Evolutionary conservation across 1,140 invertebrate genomes (phyloP), one percentile per base, ranked within the genome.

Genomic region (Drosophila arawakana): DNA sequence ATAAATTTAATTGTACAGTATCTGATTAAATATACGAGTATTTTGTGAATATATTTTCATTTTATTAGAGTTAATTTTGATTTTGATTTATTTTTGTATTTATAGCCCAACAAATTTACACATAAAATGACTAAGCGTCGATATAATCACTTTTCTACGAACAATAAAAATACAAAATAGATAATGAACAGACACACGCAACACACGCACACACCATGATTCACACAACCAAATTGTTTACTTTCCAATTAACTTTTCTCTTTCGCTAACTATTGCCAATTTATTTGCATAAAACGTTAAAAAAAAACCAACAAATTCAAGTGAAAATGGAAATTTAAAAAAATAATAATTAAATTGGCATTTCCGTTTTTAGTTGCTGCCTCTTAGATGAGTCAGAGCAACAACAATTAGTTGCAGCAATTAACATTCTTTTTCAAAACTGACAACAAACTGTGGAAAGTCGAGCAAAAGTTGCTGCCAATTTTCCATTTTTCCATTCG

Each of bases 401-500:
- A 35, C 49, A 66, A 57, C 39, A 10, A 49, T 37, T 46, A 46
- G 39, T 44, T 58, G 55, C 39, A 57, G 74, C 73, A 80, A 80
- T 80, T 80, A 80, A 67, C 78, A 62, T 70, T 62, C 70, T 77
- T 54, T 69, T 30, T 30, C 18, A 30, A 58, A 78, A 72, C 72
- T 65, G 58, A 58, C 18, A 35, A 57, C 13, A 39, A 81, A 74
- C 30, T 21, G 76, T 71, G 68, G 78, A 81, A 83, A 83, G 78
- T 83, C 73, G 72, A 66, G 69, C 57, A 76, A 73, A 71, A 71
- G 55, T 61, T 65, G 71, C 81, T 65, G 61, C 46, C 80, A 70
- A 83, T 83, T 83, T 83, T 73, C 25, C 2, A 25, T 25, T 25
- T 83, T 83, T 83, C 77, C 81, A 84, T 77, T 76, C 68, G 78